phyloP scores from a whole-genome alignment of 2,797 vertebrate species.

The Chaenodraco wilsoni region DNA sequence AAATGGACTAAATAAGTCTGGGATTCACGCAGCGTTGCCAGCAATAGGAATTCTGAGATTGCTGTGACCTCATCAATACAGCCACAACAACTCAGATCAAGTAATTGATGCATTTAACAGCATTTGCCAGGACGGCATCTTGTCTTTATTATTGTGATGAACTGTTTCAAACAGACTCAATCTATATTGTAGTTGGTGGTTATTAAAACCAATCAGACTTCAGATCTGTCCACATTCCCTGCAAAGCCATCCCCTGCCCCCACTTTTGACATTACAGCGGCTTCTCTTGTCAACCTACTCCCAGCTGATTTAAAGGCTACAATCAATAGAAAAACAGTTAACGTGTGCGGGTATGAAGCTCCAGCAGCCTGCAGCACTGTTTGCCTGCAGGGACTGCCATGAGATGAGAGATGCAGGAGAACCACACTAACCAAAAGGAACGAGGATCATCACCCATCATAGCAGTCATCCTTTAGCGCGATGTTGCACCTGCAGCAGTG shows the following conservation, averaged over 20 bases:
- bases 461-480: not conserved
- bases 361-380: not conserved
- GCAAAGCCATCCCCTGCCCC: no score
- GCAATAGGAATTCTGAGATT: not conserved
- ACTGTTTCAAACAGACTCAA: not conserved
- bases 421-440: not conserved
- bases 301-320: not conserved
- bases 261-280: no score
- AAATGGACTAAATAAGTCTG: not conserved
- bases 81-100: not conserved
- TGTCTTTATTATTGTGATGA: no score
- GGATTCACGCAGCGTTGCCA: no score
- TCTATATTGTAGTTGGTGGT: not conserved
- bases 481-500: no score
- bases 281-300: not conserved
- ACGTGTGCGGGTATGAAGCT: not conserved
- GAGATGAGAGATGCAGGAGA: not conserved
- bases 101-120: not conserved
- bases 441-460: no score
- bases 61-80: not conserved
- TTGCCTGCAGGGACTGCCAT: not conserved
- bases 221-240: not conserved
- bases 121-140: no score
- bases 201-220: not conserved
- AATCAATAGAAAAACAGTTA: not conserved